Evolutionary conservation across 2,113 vertebrate genomes (phyloP), one percentile per base, ranked within the genome.

Genomic region (Rhinolophus ferrumequinum): DNA sequence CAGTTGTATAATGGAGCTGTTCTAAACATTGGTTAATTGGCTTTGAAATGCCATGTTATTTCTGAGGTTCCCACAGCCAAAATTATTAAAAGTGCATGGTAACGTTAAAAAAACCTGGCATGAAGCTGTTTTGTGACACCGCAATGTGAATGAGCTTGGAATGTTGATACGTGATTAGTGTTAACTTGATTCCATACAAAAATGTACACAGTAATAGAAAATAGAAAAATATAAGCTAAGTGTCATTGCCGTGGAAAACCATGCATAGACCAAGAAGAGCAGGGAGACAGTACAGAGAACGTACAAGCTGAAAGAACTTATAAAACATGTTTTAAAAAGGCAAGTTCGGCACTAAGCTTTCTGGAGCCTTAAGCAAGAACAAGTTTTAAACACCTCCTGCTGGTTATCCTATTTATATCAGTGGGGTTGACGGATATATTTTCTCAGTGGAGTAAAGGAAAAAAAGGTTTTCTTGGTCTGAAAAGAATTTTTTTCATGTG

Each of bases 1-100:
- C 21, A 50, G 0, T 21, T 64, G 8, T 15, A 0, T 4, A 18
- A 1, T 9, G 6, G 9, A 13, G 21, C 5, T 28, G 64, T 47
- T n/a, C 76, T 50, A 14, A 12, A 16, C 26, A 0, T 67, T 33
- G 9, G 35, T 19, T 41, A 26, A n/a, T 73, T 58, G 67, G 38
- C 26, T 91, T 24, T 52, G 87, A 85, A 90, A 62, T 79, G 60
- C 72, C 64, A 77, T 33, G 5, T 80, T 12, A 13, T 24, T 82
- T 62, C 67, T 33, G 26, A 60, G 54, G 41, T 72, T 60, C 3
- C 62, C 91, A 7, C 15, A 13, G 6, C 50, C 30, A 6, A n/a
- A 81, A 18, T 66, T 67, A 26, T n/a, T 54, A 16, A 41, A 15
- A n/a, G 12, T 21, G 7, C 6, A 11, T 12, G 0, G 26, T 64